Percentiles rank a stretch among this genome's conserved stretches.
phyloP scores from a whole-genome alignment of 2,888 invertebrate species.

The Rugalucina vietnamica region DNA sequence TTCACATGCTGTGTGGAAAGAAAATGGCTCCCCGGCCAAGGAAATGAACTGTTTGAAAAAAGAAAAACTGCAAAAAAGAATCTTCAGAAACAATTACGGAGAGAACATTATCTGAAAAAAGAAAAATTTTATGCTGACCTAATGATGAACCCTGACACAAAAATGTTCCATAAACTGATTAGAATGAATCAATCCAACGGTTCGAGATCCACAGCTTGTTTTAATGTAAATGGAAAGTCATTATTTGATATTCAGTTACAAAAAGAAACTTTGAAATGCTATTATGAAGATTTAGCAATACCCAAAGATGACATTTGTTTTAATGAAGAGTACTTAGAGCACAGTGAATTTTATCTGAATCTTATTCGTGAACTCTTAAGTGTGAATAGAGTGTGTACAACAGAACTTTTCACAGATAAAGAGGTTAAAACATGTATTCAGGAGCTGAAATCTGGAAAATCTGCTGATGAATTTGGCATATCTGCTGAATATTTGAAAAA shows the following conservation, averaged over 20 bases:
- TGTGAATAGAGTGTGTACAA: too few relatives aligned
- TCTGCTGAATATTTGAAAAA: conserved; percentile 2
- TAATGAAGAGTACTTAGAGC: neutral
- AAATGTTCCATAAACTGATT: neutral
- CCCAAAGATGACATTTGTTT: neutral
- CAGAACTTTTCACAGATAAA: neutral
- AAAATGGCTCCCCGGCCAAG: neutral
- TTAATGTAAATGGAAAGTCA: neutral
- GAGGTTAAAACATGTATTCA: neutral
- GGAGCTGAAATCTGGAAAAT: neutral
- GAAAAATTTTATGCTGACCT: neutral
- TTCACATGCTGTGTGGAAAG: neutral
- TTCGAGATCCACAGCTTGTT: neutral
- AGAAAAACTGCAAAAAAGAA: neutral
- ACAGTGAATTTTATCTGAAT: neutral
- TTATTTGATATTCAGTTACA: neutral
- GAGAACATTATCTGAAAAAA: neutral
- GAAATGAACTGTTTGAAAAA: neutral
- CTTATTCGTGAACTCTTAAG: neutral
- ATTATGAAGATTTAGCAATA: conserved; percentile 1
- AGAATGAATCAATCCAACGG: neutral
- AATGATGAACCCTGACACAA: neutral
- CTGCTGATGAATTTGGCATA: neutral
- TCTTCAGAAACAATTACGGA: neutral
- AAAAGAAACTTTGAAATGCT: neutral